These are phyloP conservation scores for Halcyon badia DNA, from an alignment of 2,797 vertebrate species.

Conservation along the genomic window DNA sequence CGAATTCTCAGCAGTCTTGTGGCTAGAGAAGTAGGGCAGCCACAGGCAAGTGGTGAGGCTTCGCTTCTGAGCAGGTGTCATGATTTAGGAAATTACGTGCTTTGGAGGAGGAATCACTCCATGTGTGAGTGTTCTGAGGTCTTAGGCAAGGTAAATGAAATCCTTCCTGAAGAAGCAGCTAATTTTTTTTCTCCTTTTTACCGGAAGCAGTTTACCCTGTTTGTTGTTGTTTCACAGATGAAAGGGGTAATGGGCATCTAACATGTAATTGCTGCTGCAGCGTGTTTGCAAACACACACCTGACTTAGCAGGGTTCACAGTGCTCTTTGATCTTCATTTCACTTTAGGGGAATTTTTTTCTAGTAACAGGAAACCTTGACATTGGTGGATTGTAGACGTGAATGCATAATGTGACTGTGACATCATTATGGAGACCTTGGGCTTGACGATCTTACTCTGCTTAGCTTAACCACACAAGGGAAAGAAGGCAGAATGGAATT, in stretches of 20 bases:
- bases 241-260: neutral
- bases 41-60: neutral
- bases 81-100: neutral
- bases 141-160: neutral
- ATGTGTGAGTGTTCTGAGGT: neutral
- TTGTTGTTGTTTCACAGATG: neutral
- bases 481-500: neutral
- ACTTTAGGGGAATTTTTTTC: neutral
- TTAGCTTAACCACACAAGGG: neutral
- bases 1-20: neutral
- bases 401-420: fast-evolving
- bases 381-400: neutral
- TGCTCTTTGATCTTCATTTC: neutral
- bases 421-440: neutral
- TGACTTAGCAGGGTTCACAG: neutral
- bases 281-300: neutral
- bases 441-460: neutral
- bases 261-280: neutral
- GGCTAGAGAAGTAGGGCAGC: neutral
- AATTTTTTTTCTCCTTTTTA: neutral
- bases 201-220: fast-evolving
- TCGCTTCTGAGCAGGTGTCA: neutral
- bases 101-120: neutral
- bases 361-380: neutral
- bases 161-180: neutral